A percentile compares a stretch with the other conserved stretches of the same genome.
Evolutionary conservation across 2,113 vertebrate species (phyloP).

Genomic region (Anarhynchus alexandrinus): DNA sequence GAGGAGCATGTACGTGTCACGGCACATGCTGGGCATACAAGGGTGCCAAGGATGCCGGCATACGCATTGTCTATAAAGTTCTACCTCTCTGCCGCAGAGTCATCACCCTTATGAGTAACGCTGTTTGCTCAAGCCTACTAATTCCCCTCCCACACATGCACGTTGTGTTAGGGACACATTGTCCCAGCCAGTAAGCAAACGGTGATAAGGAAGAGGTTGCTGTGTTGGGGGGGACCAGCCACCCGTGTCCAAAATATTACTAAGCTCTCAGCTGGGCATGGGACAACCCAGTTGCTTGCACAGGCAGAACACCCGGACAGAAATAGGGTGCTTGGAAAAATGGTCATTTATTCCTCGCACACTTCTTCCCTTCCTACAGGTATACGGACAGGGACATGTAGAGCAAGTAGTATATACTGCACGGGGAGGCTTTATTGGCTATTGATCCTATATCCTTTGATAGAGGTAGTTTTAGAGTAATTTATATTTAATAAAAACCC

Average conservation of each 20-base stretch:
- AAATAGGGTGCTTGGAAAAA: not conserved
- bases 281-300: not conserved
- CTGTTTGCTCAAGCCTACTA: not conserved
- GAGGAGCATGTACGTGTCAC: not conserved
- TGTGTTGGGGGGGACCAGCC: not conserved
- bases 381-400: no score
- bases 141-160: not conserved
- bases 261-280: not conserved
- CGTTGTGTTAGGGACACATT: accelerated
- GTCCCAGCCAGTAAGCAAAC: not conserved
- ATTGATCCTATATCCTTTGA: not conserved
- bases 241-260: not conserved
- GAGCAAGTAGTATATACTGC: not conserved
- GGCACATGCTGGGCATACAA: constrained; percentile 11
- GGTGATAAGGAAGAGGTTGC: not conserved
- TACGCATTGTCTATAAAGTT: not conserved
- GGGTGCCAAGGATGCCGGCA: not conserved
- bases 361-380: not conserved
- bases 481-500: not conserved
- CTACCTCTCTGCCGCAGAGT: not conserved
- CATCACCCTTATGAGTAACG: not conserved
- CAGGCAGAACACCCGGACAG: accelerated
- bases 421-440: not conserved
- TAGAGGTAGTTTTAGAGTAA: not conserved
- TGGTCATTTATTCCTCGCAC: not conserved